phyloP scores from a whole-genome alignment of 2,113 vertebrate genomes.

The Bostrychus sinensis region DNA sequence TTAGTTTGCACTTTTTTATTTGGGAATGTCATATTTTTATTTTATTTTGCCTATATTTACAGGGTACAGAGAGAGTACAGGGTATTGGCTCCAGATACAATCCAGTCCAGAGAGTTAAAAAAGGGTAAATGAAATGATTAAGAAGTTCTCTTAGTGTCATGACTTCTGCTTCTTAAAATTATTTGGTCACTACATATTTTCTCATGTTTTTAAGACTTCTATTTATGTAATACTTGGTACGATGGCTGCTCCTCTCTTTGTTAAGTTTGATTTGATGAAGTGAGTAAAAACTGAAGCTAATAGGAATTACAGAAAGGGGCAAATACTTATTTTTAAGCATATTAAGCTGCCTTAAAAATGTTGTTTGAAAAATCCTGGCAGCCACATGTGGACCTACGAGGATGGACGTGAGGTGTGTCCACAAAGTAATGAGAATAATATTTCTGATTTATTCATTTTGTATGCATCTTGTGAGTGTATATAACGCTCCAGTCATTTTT shows the following conservation, averaged over 20 bases:
- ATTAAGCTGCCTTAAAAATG: neutral
- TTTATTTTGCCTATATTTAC: constrained; percentile 23
- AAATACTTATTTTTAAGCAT: neutral
- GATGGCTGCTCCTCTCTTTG: constrained; percentile 3
- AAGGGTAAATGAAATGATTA: neutral
- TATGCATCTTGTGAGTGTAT: too few species aligned
- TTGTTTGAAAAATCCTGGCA: neutral
- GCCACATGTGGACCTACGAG: constrained; percentile 45
- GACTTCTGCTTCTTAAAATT: neutral
- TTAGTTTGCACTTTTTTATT: constrained; percentile 26
- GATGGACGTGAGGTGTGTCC: constrained; percentile 1
- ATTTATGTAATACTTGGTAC: constrained; percentile 6
- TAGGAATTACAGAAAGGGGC: neutral
- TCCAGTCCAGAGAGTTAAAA: constrained; percentile 10
- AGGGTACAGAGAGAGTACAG: constrained; percentile 56
- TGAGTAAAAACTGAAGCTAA: neutral
- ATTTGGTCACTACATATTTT: neutral
- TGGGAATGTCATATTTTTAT: neutral
- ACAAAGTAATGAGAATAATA: neutral
- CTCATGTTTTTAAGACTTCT: neutral
- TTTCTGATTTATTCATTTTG: neutral
- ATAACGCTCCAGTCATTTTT: too few species aligned
- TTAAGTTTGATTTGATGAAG: neutral
- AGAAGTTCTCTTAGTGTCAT: neutral
- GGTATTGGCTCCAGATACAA: constrained; percentile 29